Evolutionary conservation across 2,797 vertebrate species (phyloP), one percentile per base, ranked within the genome.

Genomic region (Gymnoscopelus braueri): DNA sequence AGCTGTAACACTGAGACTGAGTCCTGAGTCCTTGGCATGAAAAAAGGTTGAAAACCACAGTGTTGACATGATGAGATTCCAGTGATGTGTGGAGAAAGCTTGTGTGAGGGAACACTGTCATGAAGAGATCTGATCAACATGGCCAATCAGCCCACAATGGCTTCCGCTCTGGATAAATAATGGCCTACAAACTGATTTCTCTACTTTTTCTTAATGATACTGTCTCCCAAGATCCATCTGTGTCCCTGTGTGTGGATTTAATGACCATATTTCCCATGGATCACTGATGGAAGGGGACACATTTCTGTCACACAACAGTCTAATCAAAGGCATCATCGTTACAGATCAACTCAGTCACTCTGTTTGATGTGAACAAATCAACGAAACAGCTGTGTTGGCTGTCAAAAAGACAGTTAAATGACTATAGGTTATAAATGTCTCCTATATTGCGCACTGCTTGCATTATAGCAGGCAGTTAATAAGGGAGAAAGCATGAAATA

Each of bases 191-290:
- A 92, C 90, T 66, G 86, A 93, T 93, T 92, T 84, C 75, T 86
- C 81, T 84, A 81, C 72, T 1, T 19, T 19, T 19, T 54, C 74
- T 77, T 92, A 91, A 92, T 90, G 86, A 90, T 82, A 68, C 82
- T 89, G 91, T 85, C 92, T 88, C 77, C 77, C 72, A 74, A 84
- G 87, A 93, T 89, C 91, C 89, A 90, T 90, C 86, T 81, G 74
- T 68, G 74, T 64, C 69, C 64, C 63, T 70, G 75, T 70, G 77
- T 63, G 65, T 74, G 80, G 80, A 78, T 84, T 87, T 79, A 88
- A 88, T 90, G 86, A 86, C 78, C 80, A 81, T 80, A 80, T 85
- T 78, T 77, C 67, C 79, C 63, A 71, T 74, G 32, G 77, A 79
- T 84, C 74, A 51, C 67, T 53, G 75, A 50, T 13, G 26, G 26